Evolutionary conservation across 2,888 invertebrate species (phyloP).

Genomic region (Chromoteleia sp.): DNA sequence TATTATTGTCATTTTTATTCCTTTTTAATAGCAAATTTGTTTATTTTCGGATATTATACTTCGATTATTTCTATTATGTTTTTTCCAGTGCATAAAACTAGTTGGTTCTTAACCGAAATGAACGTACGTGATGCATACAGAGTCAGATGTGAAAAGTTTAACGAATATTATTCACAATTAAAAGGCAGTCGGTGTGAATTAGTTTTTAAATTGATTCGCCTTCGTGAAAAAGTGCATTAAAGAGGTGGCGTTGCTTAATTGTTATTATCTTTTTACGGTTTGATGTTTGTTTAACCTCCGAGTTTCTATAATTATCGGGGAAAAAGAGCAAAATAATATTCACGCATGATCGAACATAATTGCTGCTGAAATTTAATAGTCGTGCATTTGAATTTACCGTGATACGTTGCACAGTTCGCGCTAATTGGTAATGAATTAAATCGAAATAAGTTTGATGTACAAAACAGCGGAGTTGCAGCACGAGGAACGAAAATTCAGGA

Average conservation of each 20-base stretch:
- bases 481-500: conserved; percentile 11
- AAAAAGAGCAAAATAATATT: conserved; percentile 30
- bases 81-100: no score
- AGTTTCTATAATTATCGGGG: conserved; percentile 38
- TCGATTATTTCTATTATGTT: no score
- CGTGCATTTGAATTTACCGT: conserved; percentile 14
- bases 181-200: no score
- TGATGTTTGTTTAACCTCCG: conserved; percentile 33
- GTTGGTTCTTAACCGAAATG: no score
- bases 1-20: no score
- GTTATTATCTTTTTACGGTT: not conserved
- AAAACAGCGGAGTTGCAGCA: conserved; percentile 17
- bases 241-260: not conserved
- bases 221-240: no score
- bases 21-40: no score
- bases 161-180: no score
- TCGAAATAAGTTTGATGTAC: conserved; percentile 43
- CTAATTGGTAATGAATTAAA: conserved; percentile 49
- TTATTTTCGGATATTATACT: no score
- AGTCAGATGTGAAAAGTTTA: no score
- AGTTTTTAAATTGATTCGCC: no score
- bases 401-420: conserved; percentile 26
- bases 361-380: conserved; percentile 31
- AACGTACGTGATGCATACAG: no score
- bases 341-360: conserved; percentile 47